Conservation (phyloP, 2,113 vertebrate genomes). For the Phodopus roborovskii region DNA sequence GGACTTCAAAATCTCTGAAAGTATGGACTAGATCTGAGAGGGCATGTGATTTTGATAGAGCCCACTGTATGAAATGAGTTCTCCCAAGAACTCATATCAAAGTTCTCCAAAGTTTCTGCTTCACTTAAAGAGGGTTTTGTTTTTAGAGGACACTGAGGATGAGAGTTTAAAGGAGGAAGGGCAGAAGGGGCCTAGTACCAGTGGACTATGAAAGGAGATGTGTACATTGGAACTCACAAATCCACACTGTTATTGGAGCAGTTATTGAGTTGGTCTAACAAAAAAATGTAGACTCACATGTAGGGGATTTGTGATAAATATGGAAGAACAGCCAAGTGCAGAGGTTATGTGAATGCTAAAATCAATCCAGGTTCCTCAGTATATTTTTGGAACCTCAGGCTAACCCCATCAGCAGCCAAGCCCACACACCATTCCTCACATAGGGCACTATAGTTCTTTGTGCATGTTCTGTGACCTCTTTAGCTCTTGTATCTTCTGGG, state of each 20-base stretch:
- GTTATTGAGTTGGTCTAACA: neutral
- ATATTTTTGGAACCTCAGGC: neutral
- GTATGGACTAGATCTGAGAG: neutral
- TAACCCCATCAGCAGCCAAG: neutral
- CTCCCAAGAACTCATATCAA: neutral
- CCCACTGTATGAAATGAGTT: fast-evolving
- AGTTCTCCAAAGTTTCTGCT: neutral
- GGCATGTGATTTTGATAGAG: neutral
- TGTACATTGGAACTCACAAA: neutral
- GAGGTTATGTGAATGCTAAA: neutral
- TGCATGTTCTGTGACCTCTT: neutral
- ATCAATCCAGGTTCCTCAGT: neutral
- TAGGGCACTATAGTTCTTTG: slow-evolving; percentile 45
- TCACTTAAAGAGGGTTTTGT: neutral
- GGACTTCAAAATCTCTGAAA: neutral
- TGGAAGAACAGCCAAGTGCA: neutral
- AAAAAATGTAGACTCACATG: neutral
- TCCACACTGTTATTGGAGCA: neutral
- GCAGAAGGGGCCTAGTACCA: neutral
- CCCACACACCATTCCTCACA: too few species aligned
- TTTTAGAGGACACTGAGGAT: neutral
- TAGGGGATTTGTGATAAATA: neutral
- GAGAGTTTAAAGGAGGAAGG: neutral
- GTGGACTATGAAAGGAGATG: neutral
- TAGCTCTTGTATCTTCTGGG: slow-evolving; percentile 72